Conservation (phyloP, 1,140 invertebrate genomes). For the Drosophila mauritiana region DNA sequence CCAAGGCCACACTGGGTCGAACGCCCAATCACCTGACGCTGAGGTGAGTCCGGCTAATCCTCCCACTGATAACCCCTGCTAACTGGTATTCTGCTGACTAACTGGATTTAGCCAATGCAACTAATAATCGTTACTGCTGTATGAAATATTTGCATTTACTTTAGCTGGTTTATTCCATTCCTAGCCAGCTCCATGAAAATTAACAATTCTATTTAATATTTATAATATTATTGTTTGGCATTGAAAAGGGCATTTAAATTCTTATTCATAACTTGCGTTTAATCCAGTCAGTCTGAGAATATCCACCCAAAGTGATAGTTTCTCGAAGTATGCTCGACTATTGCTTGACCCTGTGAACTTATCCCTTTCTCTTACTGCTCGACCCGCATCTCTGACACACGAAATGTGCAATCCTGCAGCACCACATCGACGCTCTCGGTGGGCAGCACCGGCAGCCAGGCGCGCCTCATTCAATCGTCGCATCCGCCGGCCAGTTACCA, state of each 20-base stretch:
- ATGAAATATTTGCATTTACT: no score
- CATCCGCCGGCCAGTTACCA: conserved; percentile 96
- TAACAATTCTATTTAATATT: neutral
- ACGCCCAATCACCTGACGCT: conserved; percentile 96
- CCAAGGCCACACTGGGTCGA: conserved; percentile 91
- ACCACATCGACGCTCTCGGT: conserved; percentile 97
- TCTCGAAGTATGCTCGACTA: conserved; percentile 33
- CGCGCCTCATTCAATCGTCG: conserved; percentile 96
- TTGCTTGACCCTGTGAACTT: conserved; percentile 40
- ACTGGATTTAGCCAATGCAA: conserved; percentile 15
- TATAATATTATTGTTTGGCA: neutral
- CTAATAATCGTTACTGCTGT: neutral
- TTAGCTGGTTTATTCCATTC: no score
- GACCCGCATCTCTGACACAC: conserved; percentile 1
- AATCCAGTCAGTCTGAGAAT: conserved; percentile 31
- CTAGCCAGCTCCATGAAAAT: neutral
- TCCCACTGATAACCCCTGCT: neutral
- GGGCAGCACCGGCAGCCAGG: conserved; percentile 96
- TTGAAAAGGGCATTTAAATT: neutral
- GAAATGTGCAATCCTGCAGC: conserved; percentile 85
- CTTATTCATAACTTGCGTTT: no score
- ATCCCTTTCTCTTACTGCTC: conserved; percentile 21
- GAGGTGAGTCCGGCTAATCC: conserved; percentile 85
- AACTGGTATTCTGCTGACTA: conserved; percentile 37
- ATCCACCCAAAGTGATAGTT: neutral